phyloP scores from a whole-genome alignment of 2,888 invertebrate species.

The Heliconius charithonia region DNA sequence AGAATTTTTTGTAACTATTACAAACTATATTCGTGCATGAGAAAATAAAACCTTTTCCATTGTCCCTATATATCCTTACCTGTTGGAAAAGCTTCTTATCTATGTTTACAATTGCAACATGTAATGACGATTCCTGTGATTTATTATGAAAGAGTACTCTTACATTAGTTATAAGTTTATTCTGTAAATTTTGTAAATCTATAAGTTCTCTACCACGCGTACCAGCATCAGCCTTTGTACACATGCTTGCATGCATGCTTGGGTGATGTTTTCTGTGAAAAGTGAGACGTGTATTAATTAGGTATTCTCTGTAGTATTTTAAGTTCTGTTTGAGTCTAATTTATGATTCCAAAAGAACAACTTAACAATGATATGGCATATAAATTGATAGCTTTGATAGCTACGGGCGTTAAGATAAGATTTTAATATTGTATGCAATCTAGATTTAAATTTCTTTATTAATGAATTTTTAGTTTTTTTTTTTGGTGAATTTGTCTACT shows the following conservation, averaged over 20 bases:
- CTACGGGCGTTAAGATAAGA: conserved; percentile 9
- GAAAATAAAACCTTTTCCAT: no score
- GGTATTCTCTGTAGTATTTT: background rate
- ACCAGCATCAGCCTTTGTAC: conserved; percentile 31
- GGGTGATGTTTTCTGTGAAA: conserved; percentile 31
- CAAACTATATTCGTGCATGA: no score
- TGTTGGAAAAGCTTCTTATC: no score
- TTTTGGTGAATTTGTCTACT: conserved; percentile 19
- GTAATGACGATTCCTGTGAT: no score
- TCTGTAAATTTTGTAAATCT: conserved; percentile 32
- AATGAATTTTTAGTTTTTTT: background rate
- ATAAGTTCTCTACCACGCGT: conserved; percentile 24
- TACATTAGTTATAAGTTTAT: background rate
- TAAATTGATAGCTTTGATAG: conserved; percentile 2
- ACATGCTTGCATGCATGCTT: conserved; percentile 33
- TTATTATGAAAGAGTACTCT: no score
- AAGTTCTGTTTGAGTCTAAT: conserved; percentile 6
- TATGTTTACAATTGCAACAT: no score
- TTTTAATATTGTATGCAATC: conserved; percentile 1
- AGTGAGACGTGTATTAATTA: conserved; percentile 11
- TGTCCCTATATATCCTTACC: no score
- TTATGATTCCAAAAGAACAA: conserved; percentile 12
- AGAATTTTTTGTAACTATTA: no score
- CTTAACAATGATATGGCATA: no score
- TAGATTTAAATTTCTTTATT: conserved; percentile 10